phyloP scores from a whole-genome alignment of 2,888 invertebrate species.

The Anoncus sp. region DNA sequence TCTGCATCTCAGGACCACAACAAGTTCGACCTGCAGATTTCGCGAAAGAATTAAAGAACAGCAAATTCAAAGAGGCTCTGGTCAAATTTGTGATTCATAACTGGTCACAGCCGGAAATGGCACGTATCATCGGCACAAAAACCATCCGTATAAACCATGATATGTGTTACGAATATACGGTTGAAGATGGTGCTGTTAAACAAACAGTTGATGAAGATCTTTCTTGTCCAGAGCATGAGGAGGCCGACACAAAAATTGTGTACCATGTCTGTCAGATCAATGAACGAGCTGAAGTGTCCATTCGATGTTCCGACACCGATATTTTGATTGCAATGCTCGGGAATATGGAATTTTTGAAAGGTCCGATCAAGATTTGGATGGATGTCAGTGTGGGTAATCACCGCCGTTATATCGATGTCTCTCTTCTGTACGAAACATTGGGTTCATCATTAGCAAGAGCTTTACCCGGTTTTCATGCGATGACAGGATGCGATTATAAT shows the following conservation, averaged over 20 bases:
- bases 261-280: constrained; percentile 61
- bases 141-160: constrained; percentile 67
- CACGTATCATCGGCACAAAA: constrained; percentile 67
- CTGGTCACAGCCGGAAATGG: constrained; percentile 19
- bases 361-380: constrained; percentile 37
- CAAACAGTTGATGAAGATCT: constrained; percentile 46
- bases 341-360: constrained; percentile 21
- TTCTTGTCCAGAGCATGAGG: constrained; percentile 61
- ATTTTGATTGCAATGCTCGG: constrained; percentile 26
- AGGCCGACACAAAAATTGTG: constrained; percentile 68
- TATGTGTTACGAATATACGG: constrained; percentile 62
- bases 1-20: background rate
- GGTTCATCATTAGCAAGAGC: constrained; percentile 21
- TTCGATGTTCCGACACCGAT: constrained; percentile 42
- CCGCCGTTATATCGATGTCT: constrained; percentile 48
- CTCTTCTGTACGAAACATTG: constrained; percentile 27
- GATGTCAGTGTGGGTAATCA: constrained; percentile 45
- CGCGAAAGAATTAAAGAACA: background rate
- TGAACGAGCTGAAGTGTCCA: constrained; percentile 12
- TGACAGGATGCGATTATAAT: constrained; percentile 54
- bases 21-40: background rate
- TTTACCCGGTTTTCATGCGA: constrained; percentile 25
- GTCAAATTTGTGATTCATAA: background rate
- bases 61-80: background rate
- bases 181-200: constrained; percentile 54